Evolutionary conservation across 1,140 invertebrate genomes (phyloP).

Genomic region (Drosophila takahashii): DNA sequence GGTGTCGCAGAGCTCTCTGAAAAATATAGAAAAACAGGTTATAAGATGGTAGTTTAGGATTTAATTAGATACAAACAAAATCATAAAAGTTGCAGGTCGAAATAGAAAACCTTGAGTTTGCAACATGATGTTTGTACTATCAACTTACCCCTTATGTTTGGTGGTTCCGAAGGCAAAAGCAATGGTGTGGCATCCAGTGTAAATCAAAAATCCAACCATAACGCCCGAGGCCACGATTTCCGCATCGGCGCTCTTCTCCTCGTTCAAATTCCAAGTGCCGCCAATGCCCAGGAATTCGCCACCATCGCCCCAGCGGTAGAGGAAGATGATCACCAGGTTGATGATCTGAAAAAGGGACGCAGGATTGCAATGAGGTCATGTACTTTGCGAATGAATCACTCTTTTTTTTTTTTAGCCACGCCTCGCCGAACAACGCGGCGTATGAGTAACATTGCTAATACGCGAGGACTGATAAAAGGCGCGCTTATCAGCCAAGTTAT

Average conservation of each 20-base stretch:
- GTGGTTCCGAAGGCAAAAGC: slow-evolving; percentile 90
- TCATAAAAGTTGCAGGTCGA: not conserved
- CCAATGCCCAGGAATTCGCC: slow-evolving; percentile 93
- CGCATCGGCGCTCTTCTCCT: slow-evolving; percentile 93
- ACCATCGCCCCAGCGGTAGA: slow-evolving; percentile 92
- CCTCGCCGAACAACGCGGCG: slow-evolving; percentile 42
- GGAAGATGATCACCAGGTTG: slow-evolving; percentile 91
- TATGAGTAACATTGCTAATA: slow-evolving; percentile 72
- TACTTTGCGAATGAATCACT: slow-evolving; percentile 21
- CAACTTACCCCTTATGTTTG: slow-evolving; percentile 89
- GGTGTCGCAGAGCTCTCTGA: slow-evolving; percentile 89
- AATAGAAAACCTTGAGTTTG: too few species aligned
- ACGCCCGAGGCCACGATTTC: slow-evolving; percentile 94
- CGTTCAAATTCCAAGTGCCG: slow-evolving; percentile 94
- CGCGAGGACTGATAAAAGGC: slow-evolving; percentile 53
- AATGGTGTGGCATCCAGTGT: slow-evolving; percentile 89
- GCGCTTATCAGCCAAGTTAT: slow-evolving; percentile 53
- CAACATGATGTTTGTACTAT: too few species aligned
- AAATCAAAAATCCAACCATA: slow-evolving; percentile 93
- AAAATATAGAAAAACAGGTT: not conserved
- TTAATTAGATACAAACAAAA: slow-evolving; percentile 1
- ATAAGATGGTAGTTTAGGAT: not conserved
- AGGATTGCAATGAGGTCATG: slow-evolving; percentile 38
- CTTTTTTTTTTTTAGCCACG: slow-evolving; percentile 14
- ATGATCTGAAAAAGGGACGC: slow-evolving; percentile 86